Percentiles rank a stretch among this genome's conserved stretches.
These are phyloP conservation scores for Margarornis squamiger DNA, from an alignment of 2,797 vertebrate species.

Conservation along the genomic window DNA sequence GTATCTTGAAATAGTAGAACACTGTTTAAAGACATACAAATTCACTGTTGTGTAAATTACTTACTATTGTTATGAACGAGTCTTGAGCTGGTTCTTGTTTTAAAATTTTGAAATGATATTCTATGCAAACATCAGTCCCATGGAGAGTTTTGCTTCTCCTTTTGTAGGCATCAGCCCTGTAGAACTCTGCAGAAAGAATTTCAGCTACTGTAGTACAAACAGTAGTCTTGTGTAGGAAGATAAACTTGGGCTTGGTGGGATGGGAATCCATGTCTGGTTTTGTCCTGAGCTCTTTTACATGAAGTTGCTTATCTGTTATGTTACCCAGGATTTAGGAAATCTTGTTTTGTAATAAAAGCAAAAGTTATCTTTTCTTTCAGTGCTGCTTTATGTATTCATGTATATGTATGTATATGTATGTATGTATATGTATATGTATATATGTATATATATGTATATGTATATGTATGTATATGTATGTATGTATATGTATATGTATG, in stretches of 20 bases:
- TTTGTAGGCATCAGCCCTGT: background rate
- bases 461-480: too few species aligned
- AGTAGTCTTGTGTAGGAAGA: background rate
- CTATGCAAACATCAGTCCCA: background rate
- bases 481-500: too few species aligned
- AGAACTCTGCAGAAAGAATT: background rate
- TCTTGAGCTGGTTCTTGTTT: background rate
- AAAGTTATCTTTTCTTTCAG: background rate
- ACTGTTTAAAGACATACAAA: background rate
- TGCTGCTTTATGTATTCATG: background rate
- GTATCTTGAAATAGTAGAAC: background rate
- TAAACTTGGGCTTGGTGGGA: background rate
- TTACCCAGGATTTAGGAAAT: background rate
- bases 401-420: too few species aligned
- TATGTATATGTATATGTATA: too few species aligned
- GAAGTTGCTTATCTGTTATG: background rate
- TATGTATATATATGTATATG: too few species aligned
- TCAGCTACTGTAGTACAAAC: background rate
- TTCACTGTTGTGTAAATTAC: background rate
- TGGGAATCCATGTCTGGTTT: background rate
- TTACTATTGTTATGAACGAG: background rate
- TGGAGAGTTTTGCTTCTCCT: background rate
- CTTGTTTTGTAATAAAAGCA: background rate
- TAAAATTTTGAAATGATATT: background rate
- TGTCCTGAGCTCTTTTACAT: background rate